phyloP scores from a whole-genome alignment of 2,888 invertebrate species.

The Nycteola revayana region DNA sequence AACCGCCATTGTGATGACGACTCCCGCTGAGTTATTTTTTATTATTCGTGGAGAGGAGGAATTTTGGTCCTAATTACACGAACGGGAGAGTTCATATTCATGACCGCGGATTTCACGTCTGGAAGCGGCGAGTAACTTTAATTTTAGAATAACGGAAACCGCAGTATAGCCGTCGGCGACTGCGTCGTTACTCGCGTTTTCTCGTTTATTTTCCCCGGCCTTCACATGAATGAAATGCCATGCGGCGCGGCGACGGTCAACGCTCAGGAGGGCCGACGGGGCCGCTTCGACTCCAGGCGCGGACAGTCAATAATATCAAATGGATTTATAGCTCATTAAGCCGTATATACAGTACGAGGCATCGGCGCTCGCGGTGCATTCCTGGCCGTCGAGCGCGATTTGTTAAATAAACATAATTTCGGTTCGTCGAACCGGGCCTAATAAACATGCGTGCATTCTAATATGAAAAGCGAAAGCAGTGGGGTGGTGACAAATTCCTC shows the following conservation, averaged over 20 bases:
- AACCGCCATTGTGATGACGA: constrained; percentile 50
- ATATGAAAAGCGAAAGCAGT: constrained; percentile 64
- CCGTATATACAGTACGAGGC: constrained; percentile 24
- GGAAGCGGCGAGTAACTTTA: constrained; percentile 45
- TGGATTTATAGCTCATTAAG: constrained; percentile 67
- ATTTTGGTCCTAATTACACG: constrained; percentile 39
- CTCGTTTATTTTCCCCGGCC: constrained; percentile 62
- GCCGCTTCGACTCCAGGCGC: constrained; percentile 44
- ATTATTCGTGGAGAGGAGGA: constrained; percentile 24
- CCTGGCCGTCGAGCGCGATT: constrained; percentile 36
- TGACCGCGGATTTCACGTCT: constrained; percentile 39
- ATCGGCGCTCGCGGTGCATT: constrained; percentile 26
- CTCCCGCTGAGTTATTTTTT: constrained; percentile 51
- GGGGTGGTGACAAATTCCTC: constrained; percentile 51
- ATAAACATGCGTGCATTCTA: constrained; percentile 45
- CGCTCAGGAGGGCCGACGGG: constrained; percentile 27
- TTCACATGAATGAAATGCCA: constrained; percentile 73
- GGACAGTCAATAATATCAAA: constrained; percentile 58
- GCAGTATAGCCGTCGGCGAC: constrained; percentile 35
- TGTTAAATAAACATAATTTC: constrained; percentile 51
- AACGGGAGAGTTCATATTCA: constrained; percentile 48
- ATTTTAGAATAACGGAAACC: constrained; percentile 77
- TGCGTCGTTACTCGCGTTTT: constrained; percentile 34
- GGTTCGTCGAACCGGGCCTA: constrained; percentile 58
- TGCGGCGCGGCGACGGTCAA: constrained; percentile 43